Evolutionary conservation across 2,113 vertebrate genomes (phyloP), one percentile per base, ranked within the genome.

Genomic region (Cebus imitator): DNA sequence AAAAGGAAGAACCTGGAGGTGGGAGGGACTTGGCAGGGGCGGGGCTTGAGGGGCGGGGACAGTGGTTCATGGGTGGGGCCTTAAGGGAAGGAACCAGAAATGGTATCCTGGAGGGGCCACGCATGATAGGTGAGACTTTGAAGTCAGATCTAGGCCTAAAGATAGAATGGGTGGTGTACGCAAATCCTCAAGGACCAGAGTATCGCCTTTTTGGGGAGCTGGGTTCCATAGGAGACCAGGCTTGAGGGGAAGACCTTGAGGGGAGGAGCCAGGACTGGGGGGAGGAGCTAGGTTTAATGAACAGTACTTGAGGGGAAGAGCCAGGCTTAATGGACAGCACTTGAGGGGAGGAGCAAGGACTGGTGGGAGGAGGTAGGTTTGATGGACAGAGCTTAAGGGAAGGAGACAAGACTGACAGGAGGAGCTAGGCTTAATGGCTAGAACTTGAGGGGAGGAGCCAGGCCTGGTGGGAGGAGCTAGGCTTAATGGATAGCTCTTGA

Each of bases 81-180:
- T 27, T 23, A 21, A 3, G 35, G 79, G 40, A 37, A 48, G 68
- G 30, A 30, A 35, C 35, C 7, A 18, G 57, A 45, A 30, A 25
- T 8, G 13, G 40, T n/a, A 40, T n/a, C 23, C 45, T 17, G 11
- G 37, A 45, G 72, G 4, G 81, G 58, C n/a, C 35, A 21, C 32
- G 14, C 9, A 55, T 4, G 13, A 40, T 4, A 13, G 25, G 55
- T 48, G 6, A 1, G 37, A 37, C 64, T 95, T n/a, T 37, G 52
- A 72, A 58, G 80, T 78, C 78, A 43, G 52, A 55, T 13, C 21
- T 14, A 66, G 45, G 35, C n/a, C 43, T 58, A 48, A 75, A 21
- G 50, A 58, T 14, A 86, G 4, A 14, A 16, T 1, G 5, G 37
- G 30, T 37, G 21, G 2, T 1, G 8, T 13, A 20, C 11, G 2